phyloP scores from a whole-genome alignment of 2,113 vertebrate genomes.

The Heloderma charlesbogerti region DNA sequence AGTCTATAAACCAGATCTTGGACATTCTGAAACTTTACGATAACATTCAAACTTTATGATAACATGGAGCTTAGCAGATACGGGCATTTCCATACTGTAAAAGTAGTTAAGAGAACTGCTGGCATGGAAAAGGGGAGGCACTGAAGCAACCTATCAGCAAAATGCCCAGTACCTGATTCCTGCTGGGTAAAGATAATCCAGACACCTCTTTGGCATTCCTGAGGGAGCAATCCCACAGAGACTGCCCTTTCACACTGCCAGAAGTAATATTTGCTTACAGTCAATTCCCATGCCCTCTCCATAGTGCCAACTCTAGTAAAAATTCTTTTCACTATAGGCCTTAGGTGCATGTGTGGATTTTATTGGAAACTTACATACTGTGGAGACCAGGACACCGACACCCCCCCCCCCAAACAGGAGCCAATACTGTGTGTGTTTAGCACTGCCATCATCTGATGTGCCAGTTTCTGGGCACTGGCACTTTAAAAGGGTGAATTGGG shows the following conservation, averaged over 20 bases:
- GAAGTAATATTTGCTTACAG: background rate
- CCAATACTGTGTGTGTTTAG: background rate
- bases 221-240: conserved; percentile 18
- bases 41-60: background rate
- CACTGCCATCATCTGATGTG: conserved; percentile 33
- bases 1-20: background rate
- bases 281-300: background rate
- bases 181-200: background rate
- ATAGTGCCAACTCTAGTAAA: background rate
- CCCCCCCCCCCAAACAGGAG: background rate
- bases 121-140: background rate
- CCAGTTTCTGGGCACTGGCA: background rate
- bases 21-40: background rate
- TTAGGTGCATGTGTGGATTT: background rate
- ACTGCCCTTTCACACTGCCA: background rate
- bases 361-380: background rate
- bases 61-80: background rate
- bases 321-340: background rate
- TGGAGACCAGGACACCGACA: conserved; percentile 2
- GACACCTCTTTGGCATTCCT: background rate
- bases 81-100: background rate
- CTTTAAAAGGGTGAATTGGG: conserved; percentile 1
- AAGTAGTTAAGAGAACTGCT: background rate
- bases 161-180: background rate
- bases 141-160: accelerated